Conservation (phyloP, 2,797 vertebrate genomes). For the Syndactyla subalaris region DNA sequence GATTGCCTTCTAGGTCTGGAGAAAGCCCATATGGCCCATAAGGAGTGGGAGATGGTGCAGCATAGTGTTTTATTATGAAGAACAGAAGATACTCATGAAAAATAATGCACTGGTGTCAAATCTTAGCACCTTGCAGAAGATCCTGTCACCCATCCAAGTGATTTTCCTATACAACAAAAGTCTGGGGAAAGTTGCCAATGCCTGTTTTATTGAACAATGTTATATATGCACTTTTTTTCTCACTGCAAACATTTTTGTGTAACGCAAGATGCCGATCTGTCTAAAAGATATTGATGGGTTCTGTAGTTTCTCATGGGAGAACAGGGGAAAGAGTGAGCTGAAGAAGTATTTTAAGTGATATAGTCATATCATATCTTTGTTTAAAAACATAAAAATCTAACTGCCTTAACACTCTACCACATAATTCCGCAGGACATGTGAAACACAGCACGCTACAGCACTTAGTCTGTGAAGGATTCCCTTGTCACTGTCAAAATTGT, state of each 20-base stretch:
- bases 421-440: slow-evolving; percentile 40
- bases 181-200: slow-evolving; percentile 8
- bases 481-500: slow-evolving; percentile 78
- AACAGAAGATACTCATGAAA: slow-evolving; percentile 13
- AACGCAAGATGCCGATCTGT: background rate
- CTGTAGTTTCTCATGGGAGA: background rate
- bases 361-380: slow-evolving; percentile 54
- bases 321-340: background rate
- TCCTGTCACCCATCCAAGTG: slow-evolving; percentile 36
- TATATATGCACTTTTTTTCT: background rate
- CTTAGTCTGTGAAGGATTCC: slow-evolving; percentile 71
- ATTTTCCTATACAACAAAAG: slow-evolving; percentile 10
- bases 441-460: slow-evolving; percentile 7
- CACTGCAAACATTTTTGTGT: slow-evolving; percentile 2
- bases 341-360: slow-evolving; percentile 46
- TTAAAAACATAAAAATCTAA: slow-evolving; percentile 64
- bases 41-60: background rate
- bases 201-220: background rate
- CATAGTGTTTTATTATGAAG: background rate
- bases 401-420: slow-evolving; percentile 32
- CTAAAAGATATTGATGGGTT: slow-evolving; percentile 13
- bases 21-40: background rate
- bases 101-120: slow-evolving; percentile 15
- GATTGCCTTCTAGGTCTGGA: background rate
- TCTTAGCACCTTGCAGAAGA: slow-evolving; percentile 33